Conservation (phyloP, 2,113 vertebrate genomes). For the Echinops telfairi region DNA sequence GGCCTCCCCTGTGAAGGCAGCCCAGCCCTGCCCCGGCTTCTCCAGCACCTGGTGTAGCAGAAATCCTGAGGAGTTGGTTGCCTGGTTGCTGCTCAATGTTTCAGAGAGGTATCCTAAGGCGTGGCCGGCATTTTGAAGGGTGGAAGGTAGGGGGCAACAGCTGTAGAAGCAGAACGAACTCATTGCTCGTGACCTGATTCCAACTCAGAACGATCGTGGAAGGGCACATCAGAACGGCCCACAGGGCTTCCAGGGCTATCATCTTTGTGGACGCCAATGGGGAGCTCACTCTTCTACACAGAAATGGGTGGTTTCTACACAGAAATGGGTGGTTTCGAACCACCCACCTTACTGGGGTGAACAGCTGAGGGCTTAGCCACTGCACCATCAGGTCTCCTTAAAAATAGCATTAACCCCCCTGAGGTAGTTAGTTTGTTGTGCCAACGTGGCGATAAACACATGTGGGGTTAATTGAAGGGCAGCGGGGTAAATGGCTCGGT, state of each 20-base stretch:
- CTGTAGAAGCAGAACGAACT: neutral
- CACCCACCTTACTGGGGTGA: too few relatives aligned
- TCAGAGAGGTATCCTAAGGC: neutral
- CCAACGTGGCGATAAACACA: too few relatives aligned
- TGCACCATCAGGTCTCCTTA: too few relatives aligned
- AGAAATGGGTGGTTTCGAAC: too few relatives aligned
- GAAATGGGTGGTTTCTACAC: too few relatives aligned
- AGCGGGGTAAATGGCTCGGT: too few relatives aligned
- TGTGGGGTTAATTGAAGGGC: too few relatives aligned
- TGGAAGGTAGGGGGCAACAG: neutral
- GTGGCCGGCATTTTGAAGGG: neutral
- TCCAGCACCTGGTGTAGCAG: neutral
- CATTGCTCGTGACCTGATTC: neutral
- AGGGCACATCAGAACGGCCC: neutral
- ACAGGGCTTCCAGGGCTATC: neutral
- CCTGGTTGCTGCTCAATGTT: neutral
- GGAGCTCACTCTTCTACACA: too few relatives aligned
- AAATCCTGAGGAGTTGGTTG: neutral
- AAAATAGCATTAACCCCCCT: too few relatives aligned
- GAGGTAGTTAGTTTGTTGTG: too few relatives aligned
- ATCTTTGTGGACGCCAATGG: too few relatives aligned
- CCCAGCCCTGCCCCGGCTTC: neutral
- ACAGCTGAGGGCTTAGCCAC: too few relatives aligned
- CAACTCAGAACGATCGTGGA: neutral
- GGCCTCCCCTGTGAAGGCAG: neutral